These are phyloP conservation scores for Holocentrus rufus DNA, from an alignment of 2,797 vertebrate species.

Conservation along the genomic window DNA sequence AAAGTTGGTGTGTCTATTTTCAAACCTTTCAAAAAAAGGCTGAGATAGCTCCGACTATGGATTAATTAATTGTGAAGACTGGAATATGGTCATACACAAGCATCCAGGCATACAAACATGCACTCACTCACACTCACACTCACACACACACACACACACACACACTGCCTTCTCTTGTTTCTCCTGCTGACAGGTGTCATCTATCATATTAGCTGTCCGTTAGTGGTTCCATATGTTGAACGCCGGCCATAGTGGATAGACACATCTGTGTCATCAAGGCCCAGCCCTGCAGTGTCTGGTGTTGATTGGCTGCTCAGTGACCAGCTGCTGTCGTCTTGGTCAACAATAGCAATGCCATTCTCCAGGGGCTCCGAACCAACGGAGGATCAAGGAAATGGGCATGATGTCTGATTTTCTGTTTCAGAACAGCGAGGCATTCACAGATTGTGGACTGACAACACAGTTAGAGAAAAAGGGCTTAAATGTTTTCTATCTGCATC, in stretches of 20 bases:
- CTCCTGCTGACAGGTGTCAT: conserved; percentile 77
- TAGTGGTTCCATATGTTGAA: conserved; percentile 81
- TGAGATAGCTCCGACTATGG: conserved; percentile 11
- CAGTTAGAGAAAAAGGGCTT: conserved; percentile 8
- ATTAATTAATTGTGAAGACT: conserved; percentile 35
- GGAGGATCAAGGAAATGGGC: conserved; percentile 43
- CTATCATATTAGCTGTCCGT: conserved; percentile 80
- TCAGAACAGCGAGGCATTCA: conserved; percentile 54
- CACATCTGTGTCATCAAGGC: conserved; percentile 76
- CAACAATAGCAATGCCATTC: conserved; percentile 54
- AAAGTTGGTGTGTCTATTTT: conserved; percentile 44
- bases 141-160: conserved; percentile 13
- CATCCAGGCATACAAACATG: conserved; percentile 24
- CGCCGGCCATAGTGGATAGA: conserved; percentile 61
- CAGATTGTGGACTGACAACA: no score
- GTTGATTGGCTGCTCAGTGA: conserved; percentile 56
- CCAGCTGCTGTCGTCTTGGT: conserved; percentile 72
- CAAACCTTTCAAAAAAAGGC: conserved; percentile 48
- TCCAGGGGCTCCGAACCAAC: conserved; percentile 36
- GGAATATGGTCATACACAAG: conserved; percentile 36
- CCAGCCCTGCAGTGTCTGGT: conserved; percentile 32
- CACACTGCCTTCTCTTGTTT: conserved; percentile 46
- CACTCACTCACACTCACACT: neutral
- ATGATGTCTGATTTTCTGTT: conserved; percentile 24
- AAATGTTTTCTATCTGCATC: no score